Base-by-base conservation (phyloP, 2,797 vertebrate genomes). In the Knipowitschia caucasica region DNA sequence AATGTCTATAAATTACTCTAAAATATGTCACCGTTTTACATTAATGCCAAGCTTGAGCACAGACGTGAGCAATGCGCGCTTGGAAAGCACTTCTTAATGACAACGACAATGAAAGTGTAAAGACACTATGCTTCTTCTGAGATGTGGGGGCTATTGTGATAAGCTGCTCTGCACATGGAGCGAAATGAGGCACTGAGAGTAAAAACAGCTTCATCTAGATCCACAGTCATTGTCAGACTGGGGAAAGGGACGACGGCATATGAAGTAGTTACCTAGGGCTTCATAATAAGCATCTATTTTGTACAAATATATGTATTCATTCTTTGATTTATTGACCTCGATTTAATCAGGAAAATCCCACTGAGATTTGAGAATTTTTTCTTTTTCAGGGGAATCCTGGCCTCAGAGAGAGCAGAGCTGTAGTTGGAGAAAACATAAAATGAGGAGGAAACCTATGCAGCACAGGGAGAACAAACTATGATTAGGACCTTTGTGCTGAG, bases 161-260 rank as follows among this genome's bases (percentile, higher is more conserved):
- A 38, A 64, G 45, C 26, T 23, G 23, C 25, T 12, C 42, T 35
- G 20, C 53, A 47, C 55, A 55, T 58, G 25, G 43, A 54, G 50
- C 23, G 30, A 43, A 66, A 42, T 24, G 29, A 20, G 10, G 9
- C 15, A 46, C 25, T 46, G 44, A 9, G 25, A 56, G 49, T 45
- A 9, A 59, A 51, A 27, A 30, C 17, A 55, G 65, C 64, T 34
- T 39, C 52, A 35, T 39, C 44, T 49, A 53, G 63, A 54, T 54
- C 12, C 21, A 26, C 38, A 40, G 27, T 24, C 53, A 49, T 62
- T 53, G 27, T 39, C 38, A 42, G 24, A 26, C 15, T 55, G 24
- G 39, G 54, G 53, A 54, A 53, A 69, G 70, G 33, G 55, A 18
- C 49, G 44, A 55, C 49, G 44, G 53, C 21, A 61, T 50, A 46